Percentiles rank a stretch among this genome's conserved stretches.
Conservation (phyloP, 2,113 vertebrate species). For the Oenanthe melanoleuca region DNA sequence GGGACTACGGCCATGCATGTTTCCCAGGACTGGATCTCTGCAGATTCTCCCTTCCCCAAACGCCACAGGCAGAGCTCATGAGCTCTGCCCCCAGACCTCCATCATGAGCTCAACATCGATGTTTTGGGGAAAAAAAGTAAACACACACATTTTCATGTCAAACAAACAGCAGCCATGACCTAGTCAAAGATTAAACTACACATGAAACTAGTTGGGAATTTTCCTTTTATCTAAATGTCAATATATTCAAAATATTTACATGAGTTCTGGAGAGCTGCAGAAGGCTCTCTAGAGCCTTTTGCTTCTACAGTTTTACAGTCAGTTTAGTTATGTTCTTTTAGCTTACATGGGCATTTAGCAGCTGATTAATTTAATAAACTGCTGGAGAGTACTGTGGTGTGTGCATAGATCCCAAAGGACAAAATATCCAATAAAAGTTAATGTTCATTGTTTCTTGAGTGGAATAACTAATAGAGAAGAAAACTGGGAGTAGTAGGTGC, state of each 20-base stretch:
- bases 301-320: neutral
- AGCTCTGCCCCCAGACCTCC: neutral
- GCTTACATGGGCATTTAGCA: neutral
- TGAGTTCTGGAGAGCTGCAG: neutral
- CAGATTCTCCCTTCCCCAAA: neutral
- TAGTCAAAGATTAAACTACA: slow-evolving; percentile 39
- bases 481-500: neutral
- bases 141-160: neutral
- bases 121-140: slow-evolving; percentile 14
- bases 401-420: neutral
- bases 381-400: neutral
- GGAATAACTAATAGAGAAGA: neutral
- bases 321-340: neutral
- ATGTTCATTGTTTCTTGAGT: fast-evolving
- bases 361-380: neutral
- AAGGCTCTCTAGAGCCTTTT: neutral
- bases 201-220: neutral
- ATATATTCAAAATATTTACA: slow-evolving; percentile 48
- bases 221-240: slow-evolving; percentile 35
- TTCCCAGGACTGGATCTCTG: neutral
- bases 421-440: neutral
- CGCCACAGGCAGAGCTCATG: neutral
- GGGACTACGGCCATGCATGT: neutral
- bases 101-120: neutral
- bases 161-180: slow-evolving; percentile 12